Evolutionary conservation across 2,797 vertebrate genomes (phyloP).

Genomic region (Poeciliopsis turneri): DNA sequence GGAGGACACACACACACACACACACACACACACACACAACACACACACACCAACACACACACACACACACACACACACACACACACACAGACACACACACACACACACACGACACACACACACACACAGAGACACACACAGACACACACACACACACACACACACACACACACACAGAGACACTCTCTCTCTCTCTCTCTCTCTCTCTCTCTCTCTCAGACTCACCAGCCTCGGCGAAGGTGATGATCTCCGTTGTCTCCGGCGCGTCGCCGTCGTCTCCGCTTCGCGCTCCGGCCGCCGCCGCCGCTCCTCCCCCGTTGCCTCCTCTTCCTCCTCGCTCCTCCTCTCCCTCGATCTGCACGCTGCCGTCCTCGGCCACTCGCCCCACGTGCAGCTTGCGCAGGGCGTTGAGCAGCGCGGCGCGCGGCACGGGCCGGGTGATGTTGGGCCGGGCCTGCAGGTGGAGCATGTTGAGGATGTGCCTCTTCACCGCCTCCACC

Average conservation of each 20-base stretch:
- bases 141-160: not conserved
- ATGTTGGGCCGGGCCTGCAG: constrained; percentile 94
- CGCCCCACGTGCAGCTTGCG: constrained; percentile 95
- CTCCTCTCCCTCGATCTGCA: constrained; percentile 92
- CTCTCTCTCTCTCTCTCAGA: too few species aligned
- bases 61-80: not conserved
- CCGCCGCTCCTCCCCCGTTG: constrained; percentile 56
- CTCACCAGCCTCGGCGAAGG: constrained; percentile 97
- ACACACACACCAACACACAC: not conserved
- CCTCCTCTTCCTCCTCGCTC: constrained; percentile 65
- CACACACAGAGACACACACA: not conserved
- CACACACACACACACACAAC: constrained; percentile 3
- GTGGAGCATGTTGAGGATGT: constrained; percentile 98
- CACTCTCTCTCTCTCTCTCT: too few species aligned
- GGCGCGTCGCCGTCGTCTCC: constrained; percentile 79
- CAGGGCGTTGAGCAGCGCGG: constrained; percentile 95
- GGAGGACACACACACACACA: constrained; percentile 20
- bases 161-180: not conserved
- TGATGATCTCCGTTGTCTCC: constrained; percentile 97
- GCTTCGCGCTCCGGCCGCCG: constrained; percentile 61
- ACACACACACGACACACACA: not conserved
- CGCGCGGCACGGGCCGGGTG: constrained; percentile 93
- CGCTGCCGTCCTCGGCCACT: constrained; percentile 93
- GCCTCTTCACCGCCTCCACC: constrained; percentile 98
- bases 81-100: constrained; percentile 5